Conservation (phyloP, 2,888 invertebrate species). For the Phaonia tiefii region DNA sequence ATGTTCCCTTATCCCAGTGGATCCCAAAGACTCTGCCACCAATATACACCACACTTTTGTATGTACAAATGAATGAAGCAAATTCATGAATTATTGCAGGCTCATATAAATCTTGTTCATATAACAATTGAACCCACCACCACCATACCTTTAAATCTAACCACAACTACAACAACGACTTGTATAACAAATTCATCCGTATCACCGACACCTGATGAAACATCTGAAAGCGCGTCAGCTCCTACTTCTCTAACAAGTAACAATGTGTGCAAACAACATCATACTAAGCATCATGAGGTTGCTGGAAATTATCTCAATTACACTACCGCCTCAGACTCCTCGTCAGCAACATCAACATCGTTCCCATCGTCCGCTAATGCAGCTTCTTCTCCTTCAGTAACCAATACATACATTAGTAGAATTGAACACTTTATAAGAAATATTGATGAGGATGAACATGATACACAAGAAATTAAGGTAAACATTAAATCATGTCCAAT, state of each 20-base stretch:
- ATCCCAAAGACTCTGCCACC: neutral
- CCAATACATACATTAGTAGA: constrained; percentile 46
- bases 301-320: neutral
- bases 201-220: neutral
- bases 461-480: constrained; percentile 52
- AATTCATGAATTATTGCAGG: constrained; percentile 72
- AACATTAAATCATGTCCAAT: neutral
- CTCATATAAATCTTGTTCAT: constrained; percentile 79
- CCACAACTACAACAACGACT: constrained; percentile 54
- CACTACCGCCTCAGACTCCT: neutral
- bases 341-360: neutral
- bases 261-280: constrained; percentile 31
- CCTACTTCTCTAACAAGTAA: constrained; percentile 25
- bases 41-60: neutral
- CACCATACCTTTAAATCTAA: constrained; percentile 35
- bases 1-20: neutral
- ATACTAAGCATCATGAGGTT: constrained; percentile 20
- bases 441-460: constrained; percentile 50
- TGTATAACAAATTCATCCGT: constrained; percentile 5
- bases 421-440: constrained; percentile 44
- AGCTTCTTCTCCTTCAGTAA: neutral
- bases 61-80: constrained; percentile 9
- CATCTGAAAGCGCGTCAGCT: constrained; percentile 40
- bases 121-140: constrained; percentile 76
- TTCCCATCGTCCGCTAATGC: too few species aligned